Evolutionary conservation across 2,888 invertebrate genomes (phyloP).

Genomic region (Palloptera scutellata): DNA sequence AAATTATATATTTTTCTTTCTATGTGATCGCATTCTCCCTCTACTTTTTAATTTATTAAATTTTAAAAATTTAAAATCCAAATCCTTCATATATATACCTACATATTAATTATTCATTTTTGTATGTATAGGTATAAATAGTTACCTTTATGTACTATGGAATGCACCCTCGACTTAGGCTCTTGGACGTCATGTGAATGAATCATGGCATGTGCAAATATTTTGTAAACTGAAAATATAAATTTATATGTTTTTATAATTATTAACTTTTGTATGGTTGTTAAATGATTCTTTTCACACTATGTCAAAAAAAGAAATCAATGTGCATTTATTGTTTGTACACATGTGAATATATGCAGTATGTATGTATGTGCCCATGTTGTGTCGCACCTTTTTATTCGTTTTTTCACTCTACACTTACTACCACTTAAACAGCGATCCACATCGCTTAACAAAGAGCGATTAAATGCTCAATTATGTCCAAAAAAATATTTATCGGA

Average conservation of each 20-base stretch:
- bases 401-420: too few relatives aligned
- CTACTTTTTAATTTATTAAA: too few relatives aligned
- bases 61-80: too few relatives aligned
- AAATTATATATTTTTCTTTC: too few relatives aligned
- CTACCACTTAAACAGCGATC: too few relatives aligned
- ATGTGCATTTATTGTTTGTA: not conserved
- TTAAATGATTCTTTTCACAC: not conserved
- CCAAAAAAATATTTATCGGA: too few relatives aligned
- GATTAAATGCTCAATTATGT: too few relatives aligned
- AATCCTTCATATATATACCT: too few relatives aligned
- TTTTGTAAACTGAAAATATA: constrained; percentile 60
- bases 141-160: constrained; percentile 57
- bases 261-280: not conserved
- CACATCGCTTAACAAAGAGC: too few relatives aligned
- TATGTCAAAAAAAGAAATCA: not conserved
- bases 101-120: not conserved
- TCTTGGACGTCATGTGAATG: constrained; percentile 62
- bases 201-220: constrained; percentile 62
- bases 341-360: not conserved
- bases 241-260: not conserved
- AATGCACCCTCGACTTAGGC: constrained; percentile 57
- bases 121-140: not conserved
- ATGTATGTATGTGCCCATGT: too few relatives aligned
- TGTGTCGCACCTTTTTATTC: too few relatives aligned
- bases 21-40: too few relatives aligned